Base-by-base conservation (phyloP, 1,140 invertebrate species). In the Ericerus pela region DNA sequence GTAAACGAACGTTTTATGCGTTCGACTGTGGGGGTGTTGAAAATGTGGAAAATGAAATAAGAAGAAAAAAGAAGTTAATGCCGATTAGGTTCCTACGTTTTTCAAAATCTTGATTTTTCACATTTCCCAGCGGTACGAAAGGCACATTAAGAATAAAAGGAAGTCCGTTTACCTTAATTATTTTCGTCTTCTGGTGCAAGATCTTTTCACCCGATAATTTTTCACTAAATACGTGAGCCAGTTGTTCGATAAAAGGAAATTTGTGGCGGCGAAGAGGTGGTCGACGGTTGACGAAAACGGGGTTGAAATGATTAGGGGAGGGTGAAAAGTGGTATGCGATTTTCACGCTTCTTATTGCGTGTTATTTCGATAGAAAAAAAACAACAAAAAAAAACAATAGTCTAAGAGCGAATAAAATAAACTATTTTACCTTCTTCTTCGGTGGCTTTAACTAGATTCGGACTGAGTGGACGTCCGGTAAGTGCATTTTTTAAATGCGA, bases 401-500 rank as follows among this genome's bases (percentile, higher is more conserved):
- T n/a, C n/a, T n/a, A n/a, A n/a, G n/a, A n/a, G 31, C n/a, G 31
- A 33, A n/a, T 33, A 33, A 33, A 10, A 10, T 10, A 10, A 10
- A 33, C 8, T 33, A 33, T n/a, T 43, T 58, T 58, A 58, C 57
- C 52, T 24, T 58, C 38, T 30, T 58, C 52, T 27, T 37, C 18
- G 36, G 24, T 52, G 8, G 33, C 38, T 47, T 47, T 16, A 10
- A 47, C 11, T 18, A 58, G 28, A 5, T 37, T 54, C 2, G 74
- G 73, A 64, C 72, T 75, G 51, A 69, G 70, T 37, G 70, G 66
- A 28, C 70, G 63, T 27, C 75, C 75, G 0, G 73, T 76, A 18
- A 69, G 69, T 54, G 63, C 66, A 60, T 74, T 69, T 16, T 71
- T 60, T 30, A 70, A 65, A 38, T 71, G 66, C 2, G 73, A 73